Evolutionary conservation across 2,113 vertebrate species (phyloP).

Genomic region (Lophotis ruficrista): DNA sequence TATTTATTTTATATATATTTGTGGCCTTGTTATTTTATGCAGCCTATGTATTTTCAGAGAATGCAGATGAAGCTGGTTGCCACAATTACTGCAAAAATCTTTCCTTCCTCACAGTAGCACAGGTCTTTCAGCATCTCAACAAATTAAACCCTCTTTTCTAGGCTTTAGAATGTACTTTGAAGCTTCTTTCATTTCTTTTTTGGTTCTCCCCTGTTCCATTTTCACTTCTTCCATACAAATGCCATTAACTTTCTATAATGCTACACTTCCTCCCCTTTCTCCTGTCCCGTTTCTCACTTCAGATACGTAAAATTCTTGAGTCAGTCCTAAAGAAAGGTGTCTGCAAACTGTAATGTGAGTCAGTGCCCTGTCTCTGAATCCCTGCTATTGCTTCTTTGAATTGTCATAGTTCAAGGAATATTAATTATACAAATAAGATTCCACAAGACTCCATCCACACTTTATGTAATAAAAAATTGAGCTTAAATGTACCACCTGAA

Average conservation of each 20-base stretch:
- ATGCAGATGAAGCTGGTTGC: not conserved
- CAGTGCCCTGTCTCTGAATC: not conserved
- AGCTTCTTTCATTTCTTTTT: not conserved
- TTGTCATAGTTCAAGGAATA: not conserved
- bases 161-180: not conserved
- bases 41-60: not conserved
- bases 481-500: not conserved
- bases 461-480: not conserved
- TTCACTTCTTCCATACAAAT: not conserved
- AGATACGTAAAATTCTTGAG: not conserved
- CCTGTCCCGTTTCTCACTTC: not conserved
- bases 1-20: not conserved
- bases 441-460: not conserved
- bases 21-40: not conserved
- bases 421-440: not conserved
- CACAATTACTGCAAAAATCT: not conserved
- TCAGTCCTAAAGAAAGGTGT: not conserved
- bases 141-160: not conserved
- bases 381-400: not conserved
- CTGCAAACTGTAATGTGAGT: not conserved
- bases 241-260: not conserved
- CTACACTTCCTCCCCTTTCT: not conserved
- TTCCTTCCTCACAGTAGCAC: not conserved
- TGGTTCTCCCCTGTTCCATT: not conserved
- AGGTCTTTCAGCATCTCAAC: not conserved